Base-by-base conservation (phyloP, 2,113 vertebrate genomes). In the Buteo buteo region DNA sequence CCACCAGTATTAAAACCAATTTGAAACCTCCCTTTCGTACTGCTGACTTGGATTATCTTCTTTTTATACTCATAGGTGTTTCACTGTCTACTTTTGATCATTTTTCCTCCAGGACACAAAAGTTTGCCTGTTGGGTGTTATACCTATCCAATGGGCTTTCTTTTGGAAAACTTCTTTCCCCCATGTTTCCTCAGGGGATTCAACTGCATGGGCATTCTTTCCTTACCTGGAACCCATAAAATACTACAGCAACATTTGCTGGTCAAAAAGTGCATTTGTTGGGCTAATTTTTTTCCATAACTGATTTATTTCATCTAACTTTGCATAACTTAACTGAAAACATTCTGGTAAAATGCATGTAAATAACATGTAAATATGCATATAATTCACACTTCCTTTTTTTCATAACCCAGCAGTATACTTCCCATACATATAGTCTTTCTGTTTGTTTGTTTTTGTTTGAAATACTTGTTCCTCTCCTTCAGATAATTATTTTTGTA, bases 101-200 rank as follows among this genome's bases (percentile, higher is more conserved):
- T 80, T 74, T 84, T 71, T 77, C 4, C 25, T 50, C 9, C 9
- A 42, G 10, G 11, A 64, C 47, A 54, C 26, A 25, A 12, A 59
- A n/a, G 14, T n/a, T 21, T 34, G 16, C 1, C 11, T 47, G 4
- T 59, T 67, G 22, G 16, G 7, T 57, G 19, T 62, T 47, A 44
- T 2, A 52, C 2, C 4, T 57, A 50, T 31, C 11, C 40, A n/a
- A 55, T 10, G 19, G 8, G 0, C 1, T 72, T 67, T 38, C 4
- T 72, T 72, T 73, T 54, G 13, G 19, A 87, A 84, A 73, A 78
- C 16, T 44, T 67, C 3, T 65, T 69, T 42, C 17, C 31, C 4
- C 5, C 1, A 2, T 31, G 3, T 59, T 69, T 73, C 10, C 13
- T 17, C 16, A 64, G 11, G 8, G 10, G 2, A 58, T 61, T 77